Conservation (phyloP, 2,888 invertebrate species). For the Pelosia muscerda region DNA sequence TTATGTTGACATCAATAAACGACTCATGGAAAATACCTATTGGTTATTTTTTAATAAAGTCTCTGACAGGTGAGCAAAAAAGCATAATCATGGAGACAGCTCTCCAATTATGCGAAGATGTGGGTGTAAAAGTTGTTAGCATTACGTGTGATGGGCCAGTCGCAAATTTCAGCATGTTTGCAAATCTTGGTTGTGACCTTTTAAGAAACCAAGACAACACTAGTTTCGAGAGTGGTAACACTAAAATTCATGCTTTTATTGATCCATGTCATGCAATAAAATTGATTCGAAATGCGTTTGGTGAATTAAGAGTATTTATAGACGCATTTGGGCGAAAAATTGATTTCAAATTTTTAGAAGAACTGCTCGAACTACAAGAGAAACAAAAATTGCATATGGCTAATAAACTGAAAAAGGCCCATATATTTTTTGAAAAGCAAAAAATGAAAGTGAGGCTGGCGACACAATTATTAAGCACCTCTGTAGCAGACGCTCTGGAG, state of each 20-base stretch:
- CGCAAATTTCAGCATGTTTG: constrained; percentile 9
- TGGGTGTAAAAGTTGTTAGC: background rate
- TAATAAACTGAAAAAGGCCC: constrained; percentile 7
- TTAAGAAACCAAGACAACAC: background rate
- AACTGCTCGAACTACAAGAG: constrained; percentile 13
- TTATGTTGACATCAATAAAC: constrained; percentile 8
- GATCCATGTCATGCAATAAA: constrained; percentile 18
- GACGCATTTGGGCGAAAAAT: background rate
- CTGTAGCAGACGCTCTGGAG: constrained; percentile 13
- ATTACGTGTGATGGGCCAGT: constrained; percentile 9
- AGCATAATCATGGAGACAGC: background rate
- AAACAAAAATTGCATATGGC: constrained; percentile 11
- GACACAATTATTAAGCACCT: constrained; percentile 17
- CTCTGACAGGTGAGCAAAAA: constrained; percentile 5
- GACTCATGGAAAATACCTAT: constrained; percentile 11
- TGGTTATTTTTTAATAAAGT: constrained; percentile 9
- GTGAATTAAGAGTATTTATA: background rate
- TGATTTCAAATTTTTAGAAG: background rate
- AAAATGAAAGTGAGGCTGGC: constrained; percentile 19
- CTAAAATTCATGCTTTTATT: background rate
- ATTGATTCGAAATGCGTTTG: constrained; percentile 15
- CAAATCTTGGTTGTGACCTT: constrained; percentile 4
- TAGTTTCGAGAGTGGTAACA: background rate
- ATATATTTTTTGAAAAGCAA: constrained; percentile 8
- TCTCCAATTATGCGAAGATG: background rate